phyloP scores from a whole-genome alignment of 2,888 invertebrate genomes.

The Hypolimnas misippus region DNA sequence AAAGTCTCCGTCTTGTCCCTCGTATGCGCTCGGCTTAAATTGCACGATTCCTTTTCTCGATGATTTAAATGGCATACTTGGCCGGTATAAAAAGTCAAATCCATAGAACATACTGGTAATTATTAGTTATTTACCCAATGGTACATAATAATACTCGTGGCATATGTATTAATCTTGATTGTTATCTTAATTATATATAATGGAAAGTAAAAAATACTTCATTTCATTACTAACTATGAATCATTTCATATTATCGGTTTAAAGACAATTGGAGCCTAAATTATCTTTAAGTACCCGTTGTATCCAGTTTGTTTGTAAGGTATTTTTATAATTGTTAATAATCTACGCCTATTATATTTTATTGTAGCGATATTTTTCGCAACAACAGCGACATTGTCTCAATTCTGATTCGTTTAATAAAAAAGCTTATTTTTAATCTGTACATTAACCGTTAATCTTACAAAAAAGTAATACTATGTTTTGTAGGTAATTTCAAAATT shows the following conservation, averaged over 20 bases:
- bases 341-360: too few species aligned
- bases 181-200: not conserved
- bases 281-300: not conserved
- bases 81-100: slow-evolving; percentile 14
- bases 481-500: too few species aligned
- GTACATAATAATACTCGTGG: slow-evolving; percentile 30
- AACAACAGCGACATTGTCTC: too few species aligned
- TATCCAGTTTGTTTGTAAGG: too few species aligned
- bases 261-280: not conserved
- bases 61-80: slow-evolving; percentile 27
- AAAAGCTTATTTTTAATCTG: too few species aligned
- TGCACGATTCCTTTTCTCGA: slow-evolving; percentile 22
- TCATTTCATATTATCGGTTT: not conserved
- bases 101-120: slow-evolving; percentile 13
- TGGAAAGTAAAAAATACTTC: not conserved
- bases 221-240: not conserved
- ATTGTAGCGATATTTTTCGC: too few species aligned
- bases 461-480: too few species aligned
- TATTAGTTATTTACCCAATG: slow-evolving; percentile 34
- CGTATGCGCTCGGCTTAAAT: slow-evolving; percentile 9
- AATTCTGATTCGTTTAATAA: too few species aligned
- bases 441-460: too few species aligned
- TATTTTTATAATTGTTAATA: too few species aligned
- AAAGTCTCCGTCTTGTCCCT: too few species aligned
- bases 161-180: slow-evolving; percentile 8